A percentile compares a stretch with the other conserved stretches of the same genome.
Evolutionary conservation across 1,140 invertebrate species (phyloP).

Genomic region (Delia radicum): DNA sequence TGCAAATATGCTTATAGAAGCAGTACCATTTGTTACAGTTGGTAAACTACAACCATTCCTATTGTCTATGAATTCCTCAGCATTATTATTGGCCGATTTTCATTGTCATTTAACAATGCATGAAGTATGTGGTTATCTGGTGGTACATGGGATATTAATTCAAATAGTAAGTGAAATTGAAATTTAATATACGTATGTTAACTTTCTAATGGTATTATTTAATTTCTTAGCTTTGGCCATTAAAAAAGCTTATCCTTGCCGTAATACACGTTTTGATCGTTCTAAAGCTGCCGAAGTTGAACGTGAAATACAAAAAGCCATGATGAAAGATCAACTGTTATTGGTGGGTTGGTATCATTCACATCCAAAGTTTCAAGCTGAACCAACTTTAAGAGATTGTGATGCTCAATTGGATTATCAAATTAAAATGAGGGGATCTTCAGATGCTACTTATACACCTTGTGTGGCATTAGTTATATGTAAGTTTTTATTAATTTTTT

Average conservation of each 20-base stretch:
- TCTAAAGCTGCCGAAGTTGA: slow-evolving; percentile 73
- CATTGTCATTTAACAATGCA: slow-evolving; percentile 91
- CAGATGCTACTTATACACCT: slow-evolving; percentile 86
- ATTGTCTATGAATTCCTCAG: slow-evolving; percentile 85
- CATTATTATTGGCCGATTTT: slow-evolving; percentile 85
- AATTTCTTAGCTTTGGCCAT: slow-evolving; percentile 75
- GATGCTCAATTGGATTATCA: slow-evolving; percentile 93
- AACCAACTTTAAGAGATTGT: slow-evolving; percentile 86
- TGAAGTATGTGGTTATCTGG: slow-evolving; percentile 91
- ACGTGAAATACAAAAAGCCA: slow-evolving; percentile 76
- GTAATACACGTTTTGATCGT: slow-evolving; percentile 76
- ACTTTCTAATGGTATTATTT: neutral
- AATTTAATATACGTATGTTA: too few species aligned
- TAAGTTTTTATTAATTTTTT: too few species aligned
- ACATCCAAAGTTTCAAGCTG: slow-evolving; percentile 85
- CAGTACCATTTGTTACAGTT: slow-evolving; percentile 80
- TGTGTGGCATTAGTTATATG: slow-evolving; percentile 92
- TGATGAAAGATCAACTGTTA: slow-evolving; percentile 77
- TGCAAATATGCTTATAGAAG: slow-evolving; percentile 83
- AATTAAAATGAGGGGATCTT: slow-evolving; percentile 88
- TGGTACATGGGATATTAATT: slow-evolving; percentile 91
- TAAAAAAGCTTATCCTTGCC: slow-evolving; percentile 86
- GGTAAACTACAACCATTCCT: slow-evolving; percentile 91
- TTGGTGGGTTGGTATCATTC: slow-evolving; percentile 96
- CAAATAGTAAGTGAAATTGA: slow-evolving; percentile 88